A percentile compares a stretch with the other conserved stretches of the same genome.
Evolutionary conservation across 2,797 vertebrate genomes (phyloP).

Genomic region (Myiothlypis coronata): DNA sequence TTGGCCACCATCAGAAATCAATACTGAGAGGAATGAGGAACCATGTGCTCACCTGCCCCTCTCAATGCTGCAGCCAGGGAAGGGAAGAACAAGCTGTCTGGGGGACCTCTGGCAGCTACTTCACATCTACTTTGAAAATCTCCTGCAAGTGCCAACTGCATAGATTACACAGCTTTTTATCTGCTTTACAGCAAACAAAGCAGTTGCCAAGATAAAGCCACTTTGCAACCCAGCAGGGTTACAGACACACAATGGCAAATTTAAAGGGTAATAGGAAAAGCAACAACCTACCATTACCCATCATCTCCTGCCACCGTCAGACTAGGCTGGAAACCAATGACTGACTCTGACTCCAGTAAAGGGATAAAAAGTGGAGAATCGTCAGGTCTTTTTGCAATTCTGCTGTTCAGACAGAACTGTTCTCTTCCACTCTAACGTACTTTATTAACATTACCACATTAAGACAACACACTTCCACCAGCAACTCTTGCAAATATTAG

Average conservation of each 20-base stretch:
- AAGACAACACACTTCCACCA: neutral
- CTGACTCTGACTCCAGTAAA: too few relatives aligned
- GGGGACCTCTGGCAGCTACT: neutral
- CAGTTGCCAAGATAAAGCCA: slow-evolving; percentile 52
- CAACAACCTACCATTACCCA: neutral
- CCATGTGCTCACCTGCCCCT: neutral
- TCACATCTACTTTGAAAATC: neutral
- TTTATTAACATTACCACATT: neutral
- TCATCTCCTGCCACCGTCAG: neutral
- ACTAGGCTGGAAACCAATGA: too few relatives aligned
- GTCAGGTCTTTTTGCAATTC: neutral
- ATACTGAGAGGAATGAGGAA: neutral
- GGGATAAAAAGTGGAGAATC: neutral
- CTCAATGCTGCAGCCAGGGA: neutral
- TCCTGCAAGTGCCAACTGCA: neutral
- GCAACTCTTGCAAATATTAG: neutral
- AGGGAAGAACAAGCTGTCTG: neutral
- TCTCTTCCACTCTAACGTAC: neutral
- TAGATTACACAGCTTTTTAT: slow-evolving; percentile 28
- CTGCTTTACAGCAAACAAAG: slow-evolving; percentile 47
- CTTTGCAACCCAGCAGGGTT: neutral
- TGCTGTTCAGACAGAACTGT: neutral
- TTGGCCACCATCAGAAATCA: neutral
- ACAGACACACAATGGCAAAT: neutral
- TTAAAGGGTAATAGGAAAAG: neutral